phyloP scores from a whole-genome alignment of 1,140 invertebrate species.

The Stenopsyche tienmushanensis region DNA sequence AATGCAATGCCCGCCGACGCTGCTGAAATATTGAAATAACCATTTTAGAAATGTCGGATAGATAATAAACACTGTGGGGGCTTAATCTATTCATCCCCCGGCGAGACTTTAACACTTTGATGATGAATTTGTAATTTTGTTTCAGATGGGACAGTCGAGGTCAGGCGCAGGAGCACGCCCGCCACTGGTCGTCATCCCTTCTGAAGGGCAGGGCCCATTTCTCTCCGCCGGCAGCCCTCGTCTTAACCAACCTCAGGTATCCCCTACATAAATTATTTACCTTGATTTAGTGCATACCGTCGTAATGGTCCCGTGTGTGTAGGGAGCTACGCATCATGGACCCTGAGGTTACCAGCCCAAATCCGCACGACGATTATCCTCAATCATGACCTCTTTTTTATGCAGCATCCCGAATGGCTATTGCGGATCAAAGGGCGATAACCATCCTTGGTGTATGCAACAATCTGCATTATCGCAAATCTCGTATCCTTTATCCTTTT shows the following conservation, averaged over 20 bases:
- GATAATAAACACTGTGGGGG: too few relatives aligned
- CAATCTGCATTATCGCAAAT: too few relatives aligned
- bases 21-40: too few relatives aligned
- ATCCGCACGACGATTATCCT: slow-evolving; percentile 8
- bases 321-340: too few relatives aligned
- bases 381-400: not conserved
- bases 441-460: too few relatives aligned
- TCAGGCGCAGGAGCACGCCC: slow-evolving; percentile 25
- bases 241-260: slow-evolving; percentile 35
- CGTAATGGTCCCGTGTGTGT: not conserved
- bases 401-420: too few relatives aligned
- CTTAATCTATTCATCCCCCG: too few relatives aligned
- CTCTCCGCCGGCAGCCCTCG: slow-evolving; percentile 30
- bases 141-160: slow-evolving; percentile 37
- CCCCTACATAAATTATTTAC: slow-evolving; percentile 6
- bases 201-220: slow-evolving; percentile 36
- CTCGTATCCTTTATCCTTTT: too few relatives aligned
- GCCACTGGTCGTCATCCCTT: slow-evolving; percentile 36
- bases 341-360: not conserved
- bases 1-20: too few relatives aligned
- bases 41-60: too few relatives aligned
- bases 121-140: slow-evolving; percentile 12
- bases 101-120: not conserved
- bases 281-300: slow-evolving; percentile 2
- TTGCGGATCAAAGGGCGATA: too few relatives aligned